These are phyloP conservation scores for Nymphalis polychloros DNA, from an alignment of 2,888 invertebrate genomes.

Conservation along the genomic window DNA sequence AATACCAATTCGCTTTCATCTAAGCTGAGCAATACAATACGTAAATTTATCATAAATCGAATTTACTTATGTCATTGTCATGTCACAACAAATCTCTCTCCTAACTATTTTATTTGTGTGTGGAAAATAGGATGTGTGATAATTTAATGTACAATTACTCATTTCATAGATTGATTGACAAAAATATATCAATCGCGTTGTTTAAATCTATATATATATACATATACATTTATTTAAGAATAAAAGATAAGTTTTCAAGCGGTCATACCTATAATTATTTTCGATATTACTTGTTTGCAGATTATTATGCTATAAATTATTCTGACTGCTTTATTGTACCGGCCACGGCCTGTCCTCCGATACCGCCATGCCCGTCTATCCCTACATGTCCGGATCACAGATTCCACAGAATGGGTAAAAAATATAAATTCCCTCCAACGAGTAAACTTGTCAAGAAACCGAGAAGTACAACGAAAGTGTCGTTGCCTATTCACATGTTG, in stretches of 20 bases:
- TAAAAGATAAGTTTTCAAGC: not conserved
- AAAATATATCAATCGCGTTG: no score
- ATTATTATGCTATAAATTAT: slow-evolving; percentile 50
- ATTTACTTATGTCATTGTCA: no score
- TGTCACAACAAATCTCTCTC: no score
- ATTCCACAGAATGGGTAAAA: slow-evolving; percentile 46
- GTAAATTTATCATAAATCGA: no score
- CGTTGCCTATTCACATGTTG: slow-evolving; percentile 46
- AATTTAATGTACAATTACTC: no score
- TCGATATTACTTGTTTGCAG: slow-evolving; percentile 44
- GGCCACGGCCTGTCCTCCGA: slow-evolving; percentile 41
- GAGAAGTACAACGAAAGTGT: slow-evolving; percentile 27
- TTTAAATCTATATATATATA: no score
- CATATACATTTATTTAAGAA: no score
- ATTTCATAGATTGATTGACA: no score
- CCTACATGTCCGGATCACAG: slow-evolving; percentile 45
- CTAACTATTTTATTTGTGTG: no score
- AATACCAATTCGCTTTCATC: no score
- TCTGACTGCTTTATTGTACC: slow-evolving; percentile 50
- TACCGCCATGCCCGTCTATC: slow-evolving; percentile 42
- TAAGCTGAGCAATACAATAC: no score
- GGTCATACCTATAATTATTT: not conserved
- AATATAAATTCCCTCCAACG: slow-evolving; percentile 40
- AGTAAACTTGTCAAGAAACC: slow-evolving; percentile 42
- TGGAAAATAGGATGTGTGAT: no score